A percentile compares a stretch with the other conserved stretches of the same genome.
phyloP scores from a whole-genome alignment of 2,113 vertebrate species.

The Hiodon alosoides region DNA sequence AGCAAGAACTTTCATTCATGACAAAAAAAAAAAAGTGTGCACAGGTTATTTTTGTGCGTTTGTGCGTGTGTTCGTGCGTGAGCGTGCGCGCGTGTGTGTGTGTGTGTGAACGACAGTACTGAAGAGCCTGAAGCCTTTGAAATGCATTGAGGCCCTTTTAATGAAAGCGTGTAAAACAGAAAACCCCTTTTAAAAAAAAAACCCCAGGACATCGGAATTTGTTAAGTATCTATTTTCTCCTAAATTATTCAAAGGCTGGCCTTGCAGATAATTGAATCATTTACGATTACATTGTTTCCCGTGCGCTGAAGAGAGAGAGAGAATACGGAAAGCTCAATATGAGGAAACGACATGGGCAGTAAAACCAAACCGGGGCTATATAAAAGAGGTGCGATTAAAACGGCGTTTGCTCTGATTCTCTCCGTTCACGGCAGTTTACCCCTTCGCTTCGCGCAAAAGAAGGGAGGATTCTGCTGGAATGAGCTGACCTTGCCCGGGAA shows the following conservation, averaged over 20 bases:
- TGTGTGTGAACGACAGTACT: not conserved
- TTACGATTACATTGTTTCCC: constrained; percentile 31
- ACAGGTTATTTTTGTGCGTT: constrained; percentile 8
- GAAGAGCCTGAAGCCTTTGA: not conserved
- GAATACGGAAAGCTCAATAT: constrained; percentile 27
- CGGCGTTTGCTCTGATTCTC: not conserved
- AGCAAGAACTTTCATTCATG: constrained; percentile 15
- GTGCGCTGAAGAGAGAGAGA: constrained; percentile 31
- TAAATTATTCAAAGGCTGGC: constrained; percentile 37
- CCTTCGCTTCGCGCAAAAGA: too few relatives aligned
- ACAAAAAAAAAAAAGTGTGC: constrained; percentile 25
- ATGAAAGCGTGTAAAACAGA: not conserved
- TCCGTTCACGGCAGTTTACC: not conserved
- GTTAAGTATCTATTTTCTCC: constrained; percentile 39
- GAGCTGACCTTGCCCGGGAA: too few relatives aligned
- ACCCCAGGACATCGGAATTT: constrained; percentile 24
- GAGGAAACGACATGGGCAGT: constrained; percentile 1
- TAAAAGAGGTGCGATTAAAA: not conserved
- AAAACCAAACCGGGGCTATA: constrained; percentile 35
- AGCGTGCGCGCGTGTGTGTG: not conserved
- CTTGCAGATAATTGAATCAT: constrained; percentile 49
- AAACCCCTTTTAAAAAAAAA: not conserved
- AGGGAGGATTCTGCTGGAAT: too few relatives aligned
- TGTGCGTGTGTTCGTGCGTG: not conserved
- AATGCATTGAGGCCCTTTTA: not conserved